phyloP scores from a whole-genome alignment of 2,797 vertebrate genomes.

The Scyliorhinus canicula region DNA sequence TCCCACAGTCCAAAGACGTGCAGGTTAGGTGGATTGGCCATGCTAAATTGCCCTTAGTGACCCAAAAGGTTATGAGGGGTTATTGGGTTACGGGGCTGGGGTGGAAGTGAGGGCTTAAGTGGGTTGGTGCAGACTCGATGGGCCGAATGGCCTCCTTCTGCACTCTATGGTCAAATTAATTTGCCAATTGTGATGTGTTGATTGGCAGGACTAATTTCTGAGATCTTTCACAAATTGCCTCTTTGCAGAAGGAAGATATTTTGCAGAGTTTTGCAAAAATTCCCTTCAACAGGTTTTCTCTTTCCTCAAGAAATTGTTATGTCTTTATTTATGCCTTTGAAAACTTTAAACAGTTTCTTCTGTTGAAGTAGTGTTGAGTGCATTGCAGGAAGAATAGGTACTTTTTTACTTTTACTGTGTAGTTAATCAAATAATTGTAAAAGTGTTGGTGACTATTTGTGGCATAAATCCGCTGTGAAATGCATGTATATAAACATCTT shows the following conservation, averaged over 20 bases:
- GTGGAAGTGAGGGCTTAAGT: too few relatives aligned
- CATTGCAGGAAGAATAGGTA: background rate
- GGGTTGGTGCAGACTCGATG: too few relatives aligned
- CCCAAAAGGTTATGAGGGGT: too few relatives aligned
- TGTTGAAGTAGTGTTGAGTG: background rate
- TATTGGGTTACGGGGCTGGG: too few relatives aligned
- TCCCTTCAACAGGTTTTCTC: background rate
- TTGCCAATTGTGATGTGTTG: background rate
- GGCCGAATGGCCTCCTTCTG: too few relatives aligned
- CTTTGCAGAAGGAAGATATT: background rate
- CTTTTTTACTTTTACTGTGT: background rate
- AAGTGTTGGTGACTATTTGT: background rate
- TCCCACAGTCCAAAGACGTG: too few relatives aligned
- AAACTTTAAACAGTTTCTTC: background rate
- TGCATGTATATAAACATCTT: background rate
- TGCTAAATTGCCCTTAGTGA: too few relatives aligned
- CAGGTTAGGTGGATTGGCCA: too few relatives aligned
- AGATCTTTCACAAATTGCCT: slow-evolving; percentile 4
- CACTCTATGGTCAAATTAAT: slow-evolving; percentile 10
- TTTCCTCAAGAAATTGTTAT: background rate
- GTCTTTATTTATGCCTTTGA: background rate
- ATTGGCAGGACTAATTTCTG: background rate
- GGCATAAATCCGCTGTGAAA: background rate
- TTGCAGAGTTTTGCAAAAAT: background rate
- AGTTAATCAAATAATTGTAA: background rate